phyloP scores from a whole-genome alignment of 2,888 invertebrate genomes.

The Microctonus hyperodae region DNA sequence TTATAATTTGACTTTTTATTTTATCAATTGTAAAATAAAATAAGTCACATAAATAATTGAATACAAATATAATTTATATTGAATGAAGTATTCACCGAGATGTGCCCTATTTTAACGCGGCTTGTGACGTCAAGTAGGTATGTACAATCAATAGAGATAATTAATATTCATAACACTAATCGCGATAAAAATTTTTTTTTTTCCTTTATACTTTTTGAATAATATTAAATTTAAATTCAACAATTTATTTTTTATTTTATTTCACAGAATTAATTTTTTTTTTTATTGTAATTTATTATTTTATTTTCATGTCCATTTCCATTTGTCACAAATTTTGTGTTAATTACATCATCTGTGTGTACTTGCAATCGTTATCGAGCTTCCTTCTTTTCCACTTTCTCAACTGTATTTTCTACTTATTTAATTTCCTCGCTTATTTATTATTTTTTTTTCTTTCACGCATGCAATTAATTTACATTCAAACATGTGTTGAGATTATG shows the following conservation, averaged over 20 bases:
- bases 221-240: background rate
- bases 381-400: background rate
- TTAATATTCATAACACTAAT: background rate
- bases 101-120: slow-evolving; percentile 63
- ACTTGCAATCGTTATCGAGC: background rate
- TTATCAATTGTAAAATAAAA: slow-evolving; percentile 1
- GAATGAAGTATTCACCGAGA: slow-evolving; percentile 60
- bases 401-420: background rate
- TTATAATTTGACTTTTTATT: background rate
- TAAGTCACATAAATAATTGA: slow-evolving; percentile 7
- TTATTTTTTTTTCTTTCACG: background rate
- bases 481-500: background rate
- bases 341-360: background rate
- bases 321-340: background rate
- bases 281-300: background rate
- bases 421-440: too few relatives aligned
- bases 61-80: slow-evolving; percentile 1
- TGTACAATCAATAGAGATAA: slow-evolving; percentile 46
- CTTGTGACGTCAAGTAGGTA: slow-evolving; percentile 64
- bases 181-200: background rate
- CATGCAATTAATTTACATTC: background rate
- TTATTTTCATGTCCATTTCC: too few relatives aligned
- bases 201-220: background rate
- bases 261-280: background rate
- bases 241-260: background rate